Evolutionary conservation across 2,888 invertebrate genomes (phyloP), one percentile per base, ranked within the genome.

Genomic region (Drosophila flavopinicola): DNA sequence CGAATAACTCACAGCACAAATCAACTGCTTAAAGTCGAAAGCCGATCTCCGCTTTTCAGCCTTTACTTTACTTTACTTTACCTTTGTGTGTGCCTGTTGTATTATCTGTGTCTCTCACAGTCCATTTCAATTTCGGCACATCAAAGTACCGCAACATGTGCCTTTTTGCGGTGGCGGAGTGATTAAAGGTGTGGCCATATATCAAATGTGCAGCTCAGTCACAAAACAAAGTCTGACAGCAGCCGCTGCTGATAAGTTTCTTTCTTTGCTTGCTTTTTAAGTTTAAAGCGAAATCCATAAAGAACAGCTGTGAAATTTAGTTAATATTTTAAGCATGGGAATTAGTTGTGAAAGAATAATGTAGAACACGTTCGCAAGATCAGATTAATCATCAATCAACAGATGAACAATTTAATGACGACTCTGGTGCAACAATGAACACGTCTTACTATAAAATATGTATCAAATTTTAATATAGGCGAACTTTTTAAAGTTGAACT

Each of bases 141-240:
- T 79, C 78, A 79, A 79, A 79, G 82, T 61, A 58, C 7, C 39
- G 49, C 42, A 60, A 58, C 15, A 29, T 42, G 58, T 41, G 60
- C 37, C 67, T 59, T 54, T 78, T 78, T 82, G 80, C 80, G 80
- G 80, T 82, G 87, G 80, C 87, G 80, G 70, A 85, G 82, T 87
- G 82, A 87, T 86, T 86, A 84, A 87, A 84, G 83, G 83, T 86
- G 83, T 84, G 83, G 66, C 68, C 66, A 86, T 84, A 86, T 76
- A 84, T 83, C 88, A 86, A 87, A 71, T 66, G 54, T 74, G 76
- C 87, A 87, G 83, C 59, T 52, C 85, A 74, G 51, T 78, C 84
- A 71, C 80, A 74, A 35, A 52, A 52, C 29, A 35, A 47, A 39
- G 25, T 49, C 63, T 47, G 75, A 76, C 61, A 67, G 66, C 63